Conservation (phyloP, 2,113 vertebrate species). For the Aythya baeri region DNA sequence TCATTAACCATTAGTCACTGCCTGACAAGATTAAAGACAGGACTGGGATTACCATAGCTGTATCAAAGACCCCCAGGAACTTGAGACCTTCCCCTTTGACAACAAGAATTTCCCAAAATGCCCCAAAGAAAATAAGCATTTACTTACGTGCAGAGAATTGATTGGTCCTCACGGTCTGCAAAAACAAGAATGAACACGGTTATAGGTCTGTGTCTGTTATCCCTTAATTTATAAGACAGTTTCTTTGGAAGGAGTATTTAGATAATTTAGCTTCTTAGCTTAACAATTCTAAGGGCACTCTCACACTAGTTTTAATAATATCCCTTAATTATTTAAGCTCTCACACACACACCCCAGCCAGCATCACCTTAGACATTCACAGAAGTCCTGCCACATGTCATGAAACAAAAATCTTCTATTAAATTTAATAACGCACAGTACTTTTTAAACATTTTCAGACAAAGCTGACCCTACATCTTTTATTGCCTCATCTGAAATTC, state of each 20-base stretch:
- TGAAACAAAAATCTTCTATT: neutral
- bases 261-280: neutral
- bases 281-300: neutral
- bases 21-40: neutral
- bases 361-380: neutral
- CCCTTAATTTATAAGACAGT: neutral
- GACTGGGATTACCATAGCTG: neutral
- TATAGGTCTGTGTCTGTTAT: neutral
- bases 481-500: neutral
- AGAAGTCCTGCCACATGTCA: neutral
- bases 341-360: neutral
- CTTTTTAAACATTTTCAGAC: neutral
- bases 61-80: neutral
- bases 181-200: slow-evolving; percentile 58
- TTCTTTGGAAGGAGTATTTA: neutral
- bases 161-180: slow-evolving; percentile 98
- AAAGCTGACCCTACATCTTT: neutral
- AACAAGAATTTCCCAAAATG: neutral
- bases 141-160: slow-evolving; percentile 99
- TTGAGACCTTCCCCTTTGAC: neutral
- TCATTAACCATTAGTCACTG: neutral
- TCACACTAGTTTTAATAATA: neutral
- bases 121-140: neutral
- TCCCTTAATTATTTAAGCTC: neutral
- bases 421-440: neutral